phyloP scores from a whole-genome alignment of 1,140 invertebrate species.

The Berghia stephanieae region DNA sequence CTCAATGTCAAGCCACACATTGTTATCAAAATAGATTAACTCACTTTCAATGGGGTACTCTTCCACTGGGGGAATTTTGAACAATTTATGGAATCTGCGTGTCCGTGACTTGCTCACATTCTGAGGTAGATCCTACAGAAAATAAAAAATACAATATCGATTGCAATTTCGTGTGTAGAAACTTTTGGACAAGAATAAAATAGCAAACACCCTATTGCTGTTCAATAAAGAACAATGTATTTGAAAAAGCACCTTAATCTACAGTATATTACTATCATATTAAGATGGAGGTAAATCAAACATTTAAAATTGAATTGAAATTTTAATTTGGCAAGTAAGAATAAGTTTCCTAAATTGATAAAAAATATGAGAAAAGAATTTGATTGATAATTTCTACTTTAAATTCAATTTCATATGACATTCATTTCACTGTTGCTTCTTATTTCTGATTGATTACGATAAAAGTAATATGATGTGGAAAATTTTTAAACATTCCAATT shows the following conservation, averaged over 20 bases:
- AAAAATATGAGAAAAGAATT: too few relatives aligned
- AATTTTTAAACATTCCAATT: background rate
- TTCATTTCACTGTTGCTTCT: too few relatives aligned
- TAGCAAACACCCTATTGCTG: background rate
- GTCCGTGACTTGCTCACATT: conserved; percentile 53
- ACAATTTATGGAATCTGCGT: conserved; percentile 59
- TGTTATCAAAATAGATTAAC: too few relatives aligned
- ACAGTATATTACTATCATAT: background rate
- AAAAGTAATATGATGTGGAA: background rate
- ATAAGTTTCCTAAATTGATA: too few relatives aligned
- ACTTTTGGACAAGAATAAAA: too few relatives aligned
- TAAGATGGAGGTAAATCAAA: background rate
- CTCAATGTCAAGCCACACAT: too few relatives aligned
- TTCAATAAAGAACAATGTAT: background rate
- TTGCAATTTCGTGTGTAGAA: too few relatives aligned
- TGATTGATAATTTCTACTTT: too few relatives aligned
- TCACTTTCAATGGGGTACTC: conserved; percentile 59
- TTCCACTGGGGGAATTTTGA: conserved; percentile 53
- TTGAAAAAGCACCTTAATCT: background rate
- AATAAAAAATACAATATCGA: conserved; percentile 24
- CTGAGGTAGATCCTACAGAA: conserved; percentile 46
- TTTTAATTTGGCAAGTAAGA: too few relatives aligned
- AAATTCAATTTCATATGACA: too few relatives aligned
- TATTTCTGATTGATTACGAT: background rate
- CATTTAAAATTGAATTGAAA: background rate